A percentile compares a stretch with the other conserved stretches of the same genome.
phyloP scores from a whole-genome alignment of 2,797 vertebrate genomes.

The Falco peregrinus region DNA sequence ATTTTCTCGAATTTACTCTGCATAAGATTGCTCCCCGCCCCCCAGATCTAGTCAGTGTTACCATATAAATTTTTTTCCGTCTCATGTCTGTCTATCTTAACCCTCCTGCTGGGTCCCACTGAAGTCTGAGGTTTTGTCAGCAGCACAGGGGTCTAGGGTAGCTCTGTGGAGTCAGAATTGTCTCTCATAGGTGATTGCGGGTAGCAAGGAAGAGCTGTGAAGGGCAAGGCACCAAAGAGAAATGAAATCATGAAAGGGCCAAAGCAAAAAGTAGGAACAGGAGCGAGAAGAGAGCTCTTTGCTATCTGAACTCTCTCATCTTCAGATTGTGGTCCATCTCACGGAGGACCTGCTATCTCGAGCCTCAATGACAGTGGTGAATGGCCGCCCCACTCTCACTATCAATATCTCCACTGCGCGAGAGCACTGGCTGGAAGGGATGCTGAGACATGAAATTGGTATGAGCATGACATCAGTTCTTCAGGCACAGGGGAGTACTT shows the following conservation, averaged over 20 bases:
- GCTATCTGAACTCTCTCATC: background rate
- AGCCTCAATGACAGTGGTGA: conserved; percentile 94
- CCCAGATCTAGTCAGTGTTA: background rate
- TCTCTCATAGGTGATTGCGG: background rate
- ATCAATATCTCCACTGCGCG: conserved; percentile 89
- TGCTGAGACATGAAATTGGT: conserved; percentile 95
- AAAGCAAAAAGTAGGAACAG: background rate
- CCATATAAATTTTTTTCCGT: background rate
- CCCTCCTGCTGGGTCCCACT: background rate
- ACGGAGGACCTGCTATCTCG: conserved; percentile 93
- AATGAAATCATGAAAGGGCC: background rate
- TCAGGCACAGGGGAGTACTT: background rate
- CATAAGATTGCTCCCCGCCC: background rate
- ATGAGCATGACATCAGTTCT: background rate
- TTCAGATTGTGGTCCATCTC: conserved; percentile 91
- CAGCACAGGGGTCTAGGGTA: background rate
- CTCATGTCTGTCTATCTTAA: background rate
- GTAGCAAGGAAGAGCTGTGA: background rate
- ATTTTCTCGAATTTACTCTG: background rate
- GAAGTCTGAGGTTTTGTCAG: background rate
- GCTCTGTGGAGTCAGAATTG: background rate
- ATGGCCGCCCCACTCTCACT: conserved; percentile 88
- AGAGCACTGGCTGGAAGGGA: conserved; percentile 95
- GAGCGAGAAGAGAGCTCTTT: background rate
- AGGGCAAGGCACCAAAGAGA: background rate